Base-by-base conservation (phyloP, 1,140 invertebrate genomes). In the Habropoda laboriosa region DNA sequence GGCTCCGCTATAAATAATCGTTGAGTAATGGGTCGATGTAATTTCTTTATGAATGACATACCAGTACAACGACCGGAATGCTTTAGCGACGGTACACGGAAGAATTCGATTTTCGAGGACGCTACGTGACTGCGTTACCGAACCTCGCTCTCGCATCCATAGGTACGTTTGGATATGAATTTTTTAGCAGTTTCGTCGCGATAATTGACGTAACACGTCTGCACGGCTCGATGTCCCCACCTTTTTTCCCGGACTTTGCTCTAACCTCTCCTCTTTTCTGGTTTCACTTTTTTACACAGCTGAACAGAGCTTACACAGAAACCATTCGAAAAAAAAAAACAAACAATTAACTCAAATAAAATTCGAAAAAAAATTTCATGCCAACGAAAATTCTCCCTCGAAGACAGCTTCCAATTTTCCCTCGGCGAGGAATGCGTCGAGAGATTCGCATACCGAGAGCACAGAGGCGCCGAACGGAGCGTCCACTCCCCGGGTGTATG, bases 21-120 rank as follows among this genome's bases (percentile, higher is more conserved):
- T 84, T 80, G 72, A 73, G 72, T 75, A 85, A 85, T 51, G 66
- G 57, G 42, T 24, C 38, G 67, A 30, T 76, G 75, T 71, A 57
- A 85, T 83, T 85, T 79, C 82, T 85, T 80, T 63, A 78, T 72
- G 47, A 64, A 68, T 66, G 58, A 75, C 64, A 67, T 82, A 72
- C 51, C 47, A 80, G 27, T 47, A 61, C 67, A 45, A 0, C 40
- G 75, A 58, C 21, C 30, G 63, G 74, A 77, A 77, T 70, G 75
- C 75, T 58, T 61, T 49, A 71, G 75, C 75, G 40, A 78, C 51
- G 67, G 55, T 61, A 71, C 75, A 78, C 75, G 75, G 67, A 78
- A 78, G 75, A 78, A 78, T 78, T 78, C 55, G 55, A 78, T 78
- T 78, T 78, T 78, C 75, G 75, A 78, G 75, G 75, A 78, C 75